Percentiles rank a stretch among this genome's conserved stretches.
phyloP scores from a whole-genome alignment of 2,888 invertebrate species.

The Chouioia cunea region DNA sequence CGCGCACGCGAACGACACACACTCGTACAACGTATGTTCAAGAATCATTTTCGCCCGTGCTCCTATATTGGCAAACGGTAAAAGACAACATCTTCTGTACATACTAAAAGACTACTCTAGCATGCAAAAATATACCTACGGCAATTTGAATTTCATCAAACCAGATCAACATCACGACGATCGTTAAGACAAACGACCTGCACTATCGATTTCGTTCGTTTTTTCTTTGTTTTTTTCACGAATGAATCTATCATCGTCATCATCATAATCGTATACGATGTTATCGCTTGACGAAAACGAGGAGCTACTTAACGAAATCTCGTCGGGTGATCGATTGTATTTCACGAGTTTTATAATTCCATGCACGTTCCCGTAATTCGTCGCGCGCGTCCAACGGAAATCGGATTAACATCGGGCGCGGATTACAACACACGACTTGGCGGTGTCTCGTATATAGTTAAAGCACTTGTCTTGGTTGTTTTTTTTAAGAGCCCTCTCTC shows the following conservation, averaged over 20 bases:
- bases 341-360: slow-evolving; percentile 8
- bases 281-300: not conserved
- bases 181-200: slow-evolving; percentile 2
- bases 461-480: slow-evolving; percentile 4
- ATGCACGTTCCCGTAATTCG: slow-evolving; percentile 21
- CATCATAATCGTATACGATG: not conserved
- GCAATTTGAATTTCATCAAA: not conserved
- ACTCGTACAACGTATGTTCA: too few species aligned
- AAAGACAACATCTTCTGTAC: too few species aligned
- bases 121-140: too few species aligned
- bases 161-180: not conserved
- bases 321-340: slow-evolving; percentile 14
- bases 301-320: slow-evolving; percentile 4
- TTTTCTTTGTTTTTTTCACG: not conserved
- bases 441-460: not conserved
- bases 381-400: slow-evolving; percentile 35
- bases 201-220: not conserved
- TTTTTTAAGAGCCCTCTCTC: not conserved
- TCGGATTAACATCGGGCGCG: slow-evolving; percentile 31
- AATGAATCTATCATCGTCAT: not conserved
- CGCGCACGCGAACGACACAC: too few species aligned
- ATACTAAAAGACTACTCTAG: too few species aligned
- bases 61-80: too few species aligned
- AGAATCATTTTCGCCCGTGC: too few species aligned
- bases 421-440: slow-evolving; percentile 20